Evolutionary conservation across 2,797 vertebrate species (phyloP).

Genomic region (Salarias fasciatus): DNA sequence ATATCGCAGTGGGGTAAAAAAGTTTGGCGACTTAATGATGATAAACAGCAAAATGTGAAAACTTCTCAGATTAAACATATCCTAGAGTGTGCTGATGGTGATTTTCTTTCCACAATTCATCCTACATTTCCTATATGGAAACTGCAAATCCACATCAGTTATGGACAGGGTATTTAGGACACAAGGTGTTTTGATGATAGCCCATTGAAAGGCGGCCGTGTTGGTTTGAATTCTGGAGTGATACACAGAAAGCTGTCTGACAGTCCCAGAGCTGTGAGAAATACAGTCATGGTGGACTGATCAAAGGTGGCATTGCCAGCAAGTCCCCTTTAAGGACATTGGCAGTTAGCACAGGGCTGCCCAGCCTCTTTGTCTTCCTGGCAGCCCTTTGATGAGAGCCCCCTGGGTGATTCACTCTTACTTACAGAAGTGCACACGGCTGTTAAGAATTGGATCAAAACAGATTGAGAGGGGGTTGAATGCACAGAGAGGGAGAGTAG

Average conservation of each 20-base stretch:
- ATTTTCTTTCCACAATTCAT: neutral
- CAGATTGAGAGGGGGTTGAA: slow-evolving; percentile 73
- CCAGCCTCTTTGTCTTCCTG: slow-evolving; percentile 80
- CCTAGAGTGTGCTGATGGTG: neutral
- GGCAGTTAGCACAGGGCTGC: slow-evolving; percentile 70
- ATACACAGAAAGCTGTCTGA: slow-evolving; percentile 40
- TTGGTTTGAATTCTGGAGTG: slow-evolving; percentile 23
- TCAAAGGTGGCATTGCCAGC: slow-evolving; percentile 77
- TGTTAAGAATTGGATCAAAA: slow-evolving; percentile 83
- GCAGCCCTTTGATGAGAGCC: slow-evolving; percentile 82
- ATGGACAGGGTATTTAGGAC: neutral
- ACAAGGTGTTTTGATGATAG: slow-evolving; percentile 27
- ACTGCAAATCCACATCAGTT: neutral
- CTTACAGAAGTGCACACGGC: slow-evolving; percentile 78
- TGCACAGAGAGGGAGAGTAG: slow-evolving; percentile 49
- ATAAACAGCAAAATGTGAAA: slow-evolving; percentile 10
- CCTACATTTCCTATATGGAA: too few relatives aligned
- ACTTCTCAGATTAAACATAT: neutral
- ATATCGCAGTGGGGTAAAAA: slow-evolving; percentile 28
- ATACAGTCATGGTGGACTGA: slow-evolving; percentile 69
- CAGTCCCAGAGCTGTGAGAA: slow-evolving; percentile 43
- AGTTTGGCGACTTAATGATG: slow-evolving; percentile 12
- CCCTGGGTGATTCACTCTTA: slow-evolving; percentile 80
- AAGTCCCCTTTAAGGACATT: slow-evolving; percentile 74
- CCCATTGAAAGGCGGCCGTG: neutral